phyloP scores from a whole-genome alignment of 2,797 vertebrate species.

The Myoxocephalus aenaeus region DNA sequence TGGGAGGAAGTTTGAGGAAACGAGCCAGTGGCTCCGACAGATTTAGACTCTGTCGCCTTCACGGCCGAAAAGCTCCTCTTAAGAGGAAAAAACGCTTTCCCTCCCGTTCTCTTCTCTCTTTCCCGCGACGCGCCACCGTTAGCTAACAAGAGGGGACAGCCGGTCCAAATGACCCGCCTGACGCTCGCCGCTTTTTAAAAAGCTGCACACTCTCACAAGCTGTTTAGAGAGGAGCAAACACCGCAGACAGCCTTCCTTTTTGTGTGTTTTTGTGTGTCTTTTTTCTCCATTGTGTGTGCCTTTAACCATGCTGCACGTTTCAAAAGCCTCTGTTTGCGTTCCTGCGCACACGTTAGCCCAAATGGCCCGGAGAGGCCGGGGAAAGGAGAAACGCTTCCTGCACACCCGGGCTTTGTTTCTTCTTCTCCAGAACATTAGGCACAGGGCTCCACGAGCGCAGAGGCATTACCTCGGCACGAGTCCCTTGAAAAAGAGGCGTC shows the following conservation, averaged over 20 bases:
- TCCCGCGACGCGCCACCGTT: slow-evolving; percentile 46
- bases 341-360: slow-evolving; percentile 21
- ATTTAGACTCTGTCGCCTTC: slow-evolving; percentile 3
- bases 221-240: too few species aligned
- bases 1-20: slow-evolving; percentile 4
- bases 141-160: slow-evolving; percentile 77
- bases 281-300: neutral
- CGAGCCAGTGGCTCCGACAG: neutral
- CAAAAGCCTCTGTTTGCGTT: slow-evolving; percentile 37
- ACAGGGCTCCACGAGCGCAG: neutral
- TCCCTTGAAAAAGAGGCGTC: slow-evolving; percentile 2
- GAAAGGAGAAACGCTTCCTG: slow-evolving; percentile 30
- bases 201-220: slow-evolving; percentile 57
- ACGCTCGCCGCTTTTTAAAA: slow-evolving; percentile 60
- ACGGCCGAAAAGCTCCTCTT: slow-evolving; percentile 22
- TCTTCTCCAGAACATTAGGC: slow-evolving; percentile 28
- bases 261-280: neutral
- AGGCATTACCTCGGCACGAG: slow-evolving; percentile 1
- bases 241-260: slow-evolving; percentile 14
- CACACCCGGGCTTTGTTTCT: neutral
- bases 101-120: neutral
- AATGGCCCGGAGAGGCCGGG: slow-evolving; percentile 22
- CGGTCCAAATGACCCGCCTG: slow-evolving; percentile 73
- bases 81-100: slow-evolving; percentile 15
- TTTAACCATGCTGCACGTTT: slow-evolving; percentile 8